Percentiles rank a stretch among this genome's conserved stretches.
Conservation (phyloP, 2,888 invertebrate species). For the Pharmacophagus antenor region DNA sequence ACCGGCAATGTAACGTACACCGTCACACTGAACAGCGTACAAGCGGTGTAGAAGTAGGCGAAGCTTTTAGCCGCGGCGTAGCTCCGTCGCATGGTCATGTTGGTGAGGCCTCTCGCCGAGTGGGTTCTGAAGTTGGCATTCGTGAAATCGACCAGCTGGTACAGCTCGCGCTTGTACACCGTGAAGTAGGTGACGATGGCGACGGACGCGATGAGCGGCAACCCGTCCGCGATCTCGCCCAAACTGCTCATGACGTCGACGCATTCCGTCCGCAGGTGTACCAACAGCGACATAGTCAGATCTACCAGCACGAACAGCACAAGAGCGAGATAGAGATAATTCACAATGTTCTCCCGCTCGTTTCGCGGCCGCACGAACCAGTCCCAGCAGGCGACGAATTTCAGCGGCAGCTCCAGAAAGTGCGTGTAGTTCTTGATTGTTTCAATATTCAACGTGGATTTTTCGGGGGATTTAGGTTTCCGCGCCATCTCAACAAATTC, state of each 20-base stretch:
- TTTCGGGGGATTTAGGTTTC: not conserved
- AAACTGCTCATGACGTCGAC: slow-evolving; percentile 58
- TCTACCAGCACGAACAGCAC: slow-evolving; percentile 54
- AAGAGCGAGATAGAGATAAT: slow-evolving; percentile 52
- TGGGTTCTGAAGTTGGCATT: slow-evolving; percentile 58
- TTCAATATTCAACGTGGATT: slow-evolving; percentile 35
- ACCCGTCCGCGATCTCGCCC: slow-evolving; percentile 57
- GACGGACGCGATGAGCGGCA: slow-evolving; percentile 56
- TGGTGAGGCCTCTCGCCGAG: slow-evolving; percentile 65
- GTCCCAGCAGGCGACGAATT: slow-evolving; percentile 65
- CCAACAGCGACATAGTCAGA: slow-evolving; percentile 44
- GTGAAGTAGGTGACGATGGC: slow-evolving; percentile 60
- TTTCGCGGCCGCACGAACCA: slow-evolving; percentile 49
- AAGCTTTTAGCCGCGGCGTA: slow-evolving; percentile 57
- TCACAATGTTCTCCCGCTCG: slow-evolving; percentile 45
- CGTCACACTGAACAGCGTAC: slow-evolving; percentile 62
- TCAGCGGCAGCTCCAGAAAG: slow-evolving; percentile 54
- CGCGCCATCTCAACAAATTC: not conserved
- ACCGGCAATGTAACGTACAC: slow-evolving; percentile 61
- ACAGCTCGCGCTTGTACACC: slow-evolving; percentile 50
- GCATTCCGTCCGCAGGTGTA: slow-evolving; percentile 61
- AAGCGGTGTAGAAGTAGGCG: slow-evolving; percentile 61
- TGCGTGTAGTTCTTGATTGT: slow-evolving; percentile 49
- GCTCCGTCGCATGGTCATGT: slow-evolving; percentile 64
- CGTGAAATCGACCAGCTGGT: slow-evolving; percentile 55